phyloP scores from a whole-genome alignment of 2,113 vertebrate species.

The Plecotus auritus region DNA sequence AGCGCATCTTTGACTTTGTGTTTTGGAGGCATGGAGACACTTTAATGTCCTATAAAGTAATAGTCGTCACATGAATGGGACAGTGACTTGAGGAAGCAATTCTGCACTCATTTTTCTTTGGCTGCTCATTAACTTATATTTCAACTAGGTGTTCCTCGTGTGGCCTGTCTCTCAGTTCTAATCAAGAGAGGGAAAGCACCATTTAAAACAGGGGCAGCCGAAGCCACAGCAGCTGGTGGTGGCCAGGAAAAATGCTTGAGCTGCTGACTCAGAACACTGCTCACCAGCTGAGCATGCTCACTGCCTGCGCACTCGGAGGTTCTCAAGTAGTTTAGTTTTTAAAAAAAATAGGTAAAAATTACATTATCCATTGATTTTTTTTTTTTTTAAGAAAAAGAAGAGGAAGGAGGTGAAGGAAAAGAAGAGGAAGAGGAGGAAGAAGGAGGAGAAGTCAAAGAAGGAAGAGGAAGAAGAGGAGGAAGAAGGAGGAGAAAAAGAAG shows the following conservation, averaged over 20 bases:
- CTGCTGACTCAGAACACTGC: not conserved
- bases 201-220: not conserved
- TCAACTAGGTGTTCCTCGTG: not conserved
- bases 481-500: not conserved
- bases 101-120: not conserved
- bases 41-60: not conserved
- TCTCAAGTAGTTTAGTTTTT: not conserved
- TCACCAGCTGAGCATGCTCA: not conserved
- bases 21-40: not conserved
- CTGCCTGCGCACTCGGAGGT: fast-evolving
- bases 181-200: not conserved
- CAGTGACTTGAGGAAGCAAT: not conserved
- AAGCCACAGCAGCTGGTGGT: not conserved
- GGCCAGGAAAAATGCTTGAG: not conserved
- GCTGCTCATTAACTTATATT: not conserved
- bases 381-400: not conserved
- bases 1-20: not conserved
- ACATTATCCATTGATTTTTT: not conserved
- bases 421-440: not conserved
- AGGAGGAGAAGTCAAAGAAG: no score
- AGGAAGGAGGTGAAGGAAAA: not conserved
- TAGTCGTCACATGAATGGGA: not conserved
- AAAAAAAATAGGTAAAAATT: not conserved
- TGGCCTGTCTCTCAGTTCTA: not conserved
- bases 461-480: not conserved